Conservation (phyloP, 2,888 invertebrate genomes). For the Digitonthophagus gazella region DNA sequence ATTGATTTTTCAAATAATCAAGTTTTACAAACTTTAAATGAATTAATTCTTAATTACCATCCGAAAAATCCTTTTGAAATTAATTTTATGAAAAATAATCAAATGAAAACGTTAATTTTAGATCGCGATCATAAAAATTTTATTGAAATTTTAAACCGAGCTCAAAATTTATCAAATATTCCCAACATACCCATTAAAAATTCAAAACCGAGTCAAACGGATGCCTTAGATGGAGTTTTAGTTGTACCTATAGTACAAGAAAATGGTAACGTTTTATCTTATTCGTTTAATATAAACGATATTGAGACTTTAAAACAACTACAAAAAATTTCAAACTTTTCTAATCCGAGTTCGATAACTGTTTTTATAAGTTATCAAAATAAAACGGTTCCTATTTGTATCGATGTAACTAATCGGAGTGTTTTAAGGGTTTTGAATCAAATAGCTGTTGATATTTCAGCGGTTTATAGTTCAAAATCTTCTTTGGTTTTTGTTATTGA, state of each 20-base stretch:
- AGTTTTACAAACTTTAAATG: no score
- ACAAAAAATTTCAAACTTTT: neutral
- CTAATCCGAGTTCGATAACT: neutral
- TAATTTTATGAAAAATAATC: neutral
- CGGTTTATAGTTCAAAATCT: neutral
- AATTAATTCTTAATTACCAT: no score
- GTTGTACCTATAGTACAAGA: neutral
- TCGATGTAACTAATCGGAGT: neutral
- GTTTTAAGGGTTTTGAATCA: neutral
- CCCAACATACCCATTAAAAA: neutral
- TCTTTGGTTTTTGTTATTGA: slow-evolving; percentile 3
- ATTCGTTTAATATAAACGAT: neutral
- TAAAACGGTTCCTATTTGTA: neutral
- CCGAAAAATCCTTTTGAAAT: neutral
- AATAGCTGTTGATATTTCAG: neutral
- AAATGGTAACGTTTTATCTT: neutral
- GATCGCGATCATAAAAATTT: neutral
- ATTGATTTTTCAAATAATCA: neutral
- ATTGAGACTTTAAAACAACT: neutral
- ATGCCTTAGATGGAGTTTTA: neutral
- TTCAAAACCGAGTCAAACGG: neutral
- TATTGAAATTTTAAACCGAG: neutral
- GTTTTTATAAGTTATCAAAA: neutral
- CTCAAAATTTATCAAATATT: neutral
- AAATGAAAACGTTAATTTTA: neutral